Evolutionary conservation across 64 coral and sea anemone species (phyloP), one percentile per base, ranked within the genome.

Genomic region (Stylophora pistillata): DNA sequence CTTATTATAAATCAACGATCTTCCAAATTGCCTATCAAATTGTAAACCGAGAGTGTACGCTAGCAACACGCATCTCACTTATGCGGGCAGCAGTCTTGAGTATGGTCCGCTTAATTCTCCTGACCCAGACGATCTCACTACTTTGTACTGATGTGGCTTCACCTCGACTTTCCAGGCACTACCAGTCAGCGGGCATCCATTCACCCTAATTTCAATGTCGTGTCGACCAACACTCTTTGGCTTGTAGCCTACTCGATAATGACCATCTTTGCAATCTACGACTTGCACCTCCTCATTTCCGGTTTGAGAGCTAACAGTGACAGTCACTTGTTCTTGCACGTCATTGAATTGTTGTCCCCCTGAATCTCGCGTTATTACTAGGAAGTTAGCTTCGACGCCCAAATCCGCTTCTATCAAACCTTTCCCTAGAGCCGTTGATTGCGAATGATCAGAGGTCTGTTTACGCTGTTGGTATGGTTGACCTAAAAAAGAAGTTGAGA

Each of bases 81-180:
- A n/a, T n/a, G n/a, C n/a, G n/a, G n/a, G n/a, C n/a, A n/a, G n/a
- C n/a, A n/a, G n/a, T n/a, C n/a, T n/a, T n/a, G n/a, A n/a, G n/a
- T 58, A 79, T 0, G 88, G 76, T 5, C 25, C 23, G 15, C 56
- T n/a, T 25, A 53, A 27, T 33, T 62, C 74, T 18, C 21, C 4
- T 13, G 53, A n/a, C 72, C 9, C 28, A 89, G 31, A 11, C 53
- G 55, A 55, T 17, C 20, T 16, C 9, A 25, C 18, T 10, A 68
- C 53, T 69, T 89, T 58, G 16, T n/a, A 33, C 11, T 30, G 76
- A 27, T 80, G 88, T 10, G 88, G 88, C 21, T 52, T 71, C 33
- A 79, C 78, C 25, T 72, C 2, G 25, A 70, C 25, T 11, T n/a
- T 70, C 65, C n/a, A n/a, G 21, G 25, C 21, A 27, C 23, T 70